phyloP scores from a whole-genome alignment of 2,797 vertebrate genomes.

The Danio tinwini region DNA sequence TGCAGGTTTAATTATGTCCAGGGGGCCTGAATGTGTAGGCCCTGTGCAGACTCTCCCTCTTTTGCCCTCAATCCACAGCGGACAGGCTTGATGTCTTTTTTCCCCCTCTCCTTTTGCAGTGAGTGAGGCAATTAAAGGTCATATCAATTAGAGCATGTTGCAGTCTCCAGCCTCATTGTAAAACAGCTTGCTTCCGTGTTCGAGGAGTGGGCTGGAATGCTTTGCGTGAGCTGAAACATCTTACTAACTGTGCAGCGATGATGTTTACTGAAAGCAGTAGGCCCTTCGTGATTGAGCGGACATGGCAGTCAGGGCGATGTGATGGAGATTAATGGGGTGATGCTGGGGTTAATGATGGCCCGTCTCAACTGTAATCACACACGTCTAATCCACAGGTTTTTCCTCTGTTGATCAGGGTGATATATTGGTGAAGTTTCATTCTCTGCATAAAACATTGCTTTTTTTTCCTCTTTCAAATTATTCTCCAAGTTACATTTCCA shows the following conservation, averaged over 20 bases:
- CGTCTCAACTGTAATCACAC: constrained; percentile 61
- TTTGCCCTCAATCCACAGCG: constrained; percentile 78
- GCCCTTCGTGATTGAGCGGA: constrained; percentile 51
- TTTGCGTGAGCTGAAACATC: constrained; percentile 51
- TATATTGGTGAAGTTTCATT: constrained; percentile 32
- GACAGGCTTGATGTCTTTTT: constrained; percentile 83
- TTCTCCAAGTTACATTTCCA: constrained; percentile 33
- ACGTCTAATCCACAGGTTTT: constrained; percentile 55
- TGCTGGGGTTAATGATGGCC: constrained; percentile 61
- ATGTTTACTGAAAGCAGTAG: constrained; percentile 53
- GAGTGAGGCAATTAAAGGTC: constrained; percentile 86
- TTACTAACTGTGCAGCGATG: constrained; percentile 33
- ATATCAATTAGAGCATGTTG: constrained; percentile 86
- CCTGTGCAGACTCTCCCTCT: constrained; percentile 73
- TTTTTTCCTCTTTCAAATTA: constrained; percentile 1
- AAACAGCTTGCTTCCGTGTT: constrained; percentile 79
- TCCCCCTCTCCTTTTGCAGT: constrained; percentile 73
- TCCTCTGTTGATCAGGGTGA: constrained; percentile 32
- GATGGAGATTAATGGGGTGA: constrained; percentile 65
- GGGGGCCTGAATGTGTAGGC: constrained; percentile 79
- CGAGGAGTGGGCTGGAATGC: constrained; percentile 70
- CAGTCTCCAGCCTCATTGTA: constrained; percentile 82
- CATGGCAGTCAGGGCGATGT: constrained; percentile 55
- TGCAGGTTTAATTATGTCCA: constrained; percentile 87
- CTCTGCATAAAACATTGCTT: constrained; percentile 3